Evolutionary conservation across 2,888 invertebrate genomes (phyloP).

Genomic region (Drosophila longiperda): DNA sequence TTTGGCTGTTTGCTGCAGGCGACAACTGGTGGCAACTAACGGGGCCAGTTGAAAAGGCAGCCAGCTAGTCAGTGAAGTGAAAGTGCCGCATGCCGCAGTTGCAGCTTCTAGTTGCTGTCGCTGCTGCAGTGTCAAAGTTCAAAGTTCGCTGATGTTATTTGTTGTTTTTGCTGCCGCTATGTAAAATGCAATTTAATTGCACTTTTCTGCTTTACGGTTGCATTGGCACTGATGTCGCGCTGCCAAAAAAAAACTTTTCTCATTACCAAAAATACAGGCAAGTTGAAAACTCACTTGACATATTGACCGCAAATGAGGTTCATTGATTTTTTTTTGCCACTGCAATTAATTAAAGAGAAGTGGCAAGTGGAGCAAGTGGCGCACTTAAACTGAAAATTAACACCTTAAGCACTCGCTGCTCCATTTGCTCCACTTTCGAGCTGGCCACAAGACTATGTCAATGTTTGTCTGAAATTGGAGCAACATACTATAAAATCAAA

Average conservation of each 20-base stretch:
- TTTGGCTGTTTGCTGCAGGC: constrained; percentile 50
- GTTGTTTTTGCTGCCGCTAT: constrained; percentile 12
- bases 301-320: constrained; percentile 30
- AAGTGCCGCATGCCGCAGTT: constrained; percentile 55
- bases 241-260: constrained; percentile 24
- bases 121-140: constrained; percentile 71
- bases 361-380: constrained; percentile 5
- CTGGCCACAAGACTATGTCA: constrained; percentile 62
- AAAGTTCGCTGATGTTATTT: constrained; percentile 19
- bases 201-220: constrained; percentile 44
- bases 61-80: constrained; percentile 56
- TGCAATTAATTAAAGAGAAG: constrained; percentile 13
- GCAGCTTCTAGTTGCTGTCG: constrained; percentile 16
- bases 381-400: constrained; percentile 62
- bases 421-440: constrained; percentile 48
- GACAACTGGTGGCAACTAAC: constrained; percentile 20
- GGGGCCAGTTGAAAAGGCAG: constrained; percentile 48
- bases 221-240: constrained; percentile 53
- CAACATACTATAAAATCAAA: constrained; percentile 22
- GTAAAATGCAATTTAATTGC: constrained; percentile 55
- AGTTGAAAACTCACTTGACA: constrained; percentile 46
- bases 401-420: constrained; percentile 54
- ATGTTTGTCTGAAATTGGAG: constrained; percentile 59
- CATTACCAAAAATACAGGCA: constrained; percentile 43
- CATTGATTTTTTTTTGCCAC: constrained; percentile 33